Evolutionary conservation across 2,888 invertebrate species (phyloP).

Genomic region (Leptopilina syphax): DNA sequence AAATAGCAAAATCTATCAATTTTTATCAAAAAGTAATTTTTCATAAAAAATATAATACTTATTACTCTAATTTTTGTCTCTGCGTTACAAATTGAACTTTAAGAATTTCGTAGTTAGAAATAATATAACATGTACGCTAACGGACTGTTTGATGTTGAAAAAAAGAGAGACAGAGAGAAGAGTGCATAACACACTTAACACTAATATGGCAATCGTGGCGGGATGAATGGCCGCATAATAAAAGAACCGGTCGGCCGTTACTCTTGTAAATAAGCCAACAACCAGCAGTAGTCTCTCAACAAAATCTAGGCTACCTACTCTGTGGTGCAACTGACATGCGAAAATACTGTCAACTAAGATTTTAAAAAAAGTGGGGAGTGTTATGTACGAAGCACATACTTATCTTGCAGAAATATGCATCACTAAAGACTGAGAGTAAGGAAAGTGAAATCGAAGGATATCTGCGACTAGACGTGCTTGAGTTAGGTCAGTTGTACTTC

Average conservation of each 20-base stretch:
- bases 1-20: too few relatives aligned
- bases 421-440: neutral
- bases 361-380: neutral
- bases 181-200: constrained; percentile 17
- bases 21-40: too few relatives aligned
- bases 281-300: neutral
- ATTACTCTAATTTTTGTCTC: too few relatives aligned
- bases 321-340: neutral
- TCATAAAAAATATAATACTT: too few relatives aligned
- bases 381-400: neutral
- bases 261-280: constrained; percentile 19
- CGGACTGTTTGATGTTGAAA: constrained; percentile 29
- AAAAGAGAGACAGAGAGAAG: constrained; percentile 9
- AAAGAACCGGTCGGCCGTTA: constrained; percentile 49
- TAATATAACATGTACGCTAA: neutral
- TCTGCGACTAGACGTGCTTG: constrained; percentile 27
- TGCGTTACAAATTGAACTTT: too few relatives aligned
- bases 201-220: constrained; percentile 25
- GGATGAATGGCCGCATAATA: constrained; percentile 50
- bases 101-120: neutral
- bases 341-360: neutral
- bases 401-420: neutral
- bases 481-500: constrained; percentile 38
- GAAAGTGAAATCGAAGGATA: constrained; percentile 21
- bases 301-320: constrained; percentile 26